phyloP scores from a whole-genome alignment of 2,888 invertebrate species.

The Strigamia crassipes region DNA sequence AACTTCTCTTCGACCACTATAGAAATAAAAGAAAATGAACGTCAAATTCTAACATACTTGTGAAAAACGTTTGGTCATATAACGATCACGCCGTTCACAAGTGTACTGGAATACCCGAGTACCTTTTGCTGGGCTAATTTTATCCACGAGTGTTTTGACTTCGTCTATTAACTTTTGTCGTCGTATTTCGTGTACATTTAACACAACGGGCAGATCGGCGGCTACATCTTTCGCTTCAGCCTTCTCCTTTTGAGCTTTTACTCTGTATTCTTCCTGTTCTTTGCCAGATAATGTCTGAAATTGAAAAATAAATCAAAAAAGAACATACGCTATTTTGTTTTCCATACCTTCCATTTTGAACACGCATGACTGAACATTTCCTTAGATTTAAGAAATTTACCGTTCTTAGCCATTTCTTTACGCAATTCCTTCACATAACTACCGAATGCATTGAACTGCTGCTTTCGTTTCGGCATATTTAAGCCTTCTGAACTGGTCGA shows the following conservation, averaged over 20 bases:
- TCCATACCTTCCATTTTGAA: neutral
- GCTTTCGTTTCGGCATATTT: neutral
- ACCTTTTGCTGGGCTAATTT: too few species aligned
- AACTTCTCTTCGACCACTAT: slow-evolving; percentile 49
- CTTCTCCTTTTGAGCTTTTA: too few species aligned
- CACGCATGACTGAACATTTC: neutral
- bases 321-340: neutral
- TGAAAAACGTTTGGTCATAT: neutral
- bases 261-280: too few species aligned
- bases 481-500: neutral
- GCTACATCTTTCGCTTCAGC: too few species aligned
- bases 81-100: neutral
- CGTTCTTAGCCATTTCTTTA: neutral
- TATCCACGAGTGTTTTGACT: too few species aligned
- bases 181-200: too few species aligned
- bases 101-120: too few species aligned
- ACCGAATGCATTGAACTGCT: neutral
- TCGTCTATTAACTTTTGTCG: too few species aligned
- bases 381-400: neutral
- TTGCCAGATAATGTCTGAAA: too few species aligned
- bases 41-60: neutral
- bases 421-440: neutral
- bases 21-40: neutral
- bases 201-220: too few species aligned
- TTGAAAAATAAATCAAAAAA: too few species aligned